Evolutionary conservation across 2,888 invertebrate genomes (phyloP).

Genomic region (Callinectes sapidus): DNA sequence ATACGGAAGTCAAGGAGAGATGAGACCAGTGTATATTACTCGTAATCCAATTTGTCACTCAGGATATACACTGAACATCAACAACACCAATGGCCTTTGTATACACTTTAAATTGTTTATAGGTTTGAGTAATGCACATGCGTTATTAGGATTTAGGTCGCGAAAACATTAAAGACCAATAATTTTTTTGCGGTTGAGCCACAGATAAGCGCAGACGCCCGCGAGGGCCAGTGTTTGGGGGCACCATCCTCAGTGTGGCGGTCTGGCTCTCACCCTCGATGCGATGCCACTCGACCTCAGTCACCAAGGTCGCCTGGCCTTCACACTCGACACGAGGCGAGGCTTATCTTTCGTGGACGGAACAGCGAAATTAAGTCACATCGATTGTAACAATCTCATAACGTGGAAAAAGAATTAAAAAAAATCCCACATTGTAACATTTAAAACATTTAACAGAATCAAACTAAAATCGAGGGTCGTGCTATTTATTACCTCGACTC

Average conservation of each 20-base stretch:
- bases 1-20: not conserved
- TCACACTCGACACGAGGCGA: constrained; percentile 21
- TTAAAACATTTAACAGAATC: constrained; percentile 24
- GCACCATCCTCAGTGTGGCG: not conserved
- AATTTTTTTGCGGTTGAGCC: constrained; percentile 15
- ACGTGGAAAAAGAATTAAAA: constrained; percentile 18
- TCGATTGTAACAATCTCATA: constrained; percentile 10
- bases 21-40: constrained; percentile 1
- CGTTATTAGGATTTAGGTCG: not conserved
- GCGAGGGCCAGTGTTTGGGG: not conserved
- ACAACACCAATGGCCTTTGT: constrained; percentile 47
- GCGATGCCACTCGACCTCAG: constrained; percentile 1
- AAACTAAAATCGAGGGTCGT: constrained; percentile 27
- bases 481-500: constrained; percentile 15
- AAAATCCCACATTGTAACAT: constrained; percentile 17
- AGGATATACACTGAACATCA: constrained; percentile 39
- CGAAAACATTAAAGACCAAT: not conserved
- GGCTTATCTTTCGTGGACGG: constrained; percentile 29
- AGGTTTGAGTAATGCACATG: not conserved
- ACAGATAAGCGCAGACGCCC: constrained; percentile 23
- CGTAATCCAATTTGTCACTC: constrained; percentile 7
- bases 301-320: constrained; percentile 24
- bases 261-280: not conserved
- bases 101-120: not conserved
- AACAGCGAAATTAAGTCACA: constrained; percentile 35